These are phyloP conservation scores for Daubentonia madagascariensis DNA, from an alignment of 2,113 vertebrate genomes.

Conservation along the genomic window DNA sequence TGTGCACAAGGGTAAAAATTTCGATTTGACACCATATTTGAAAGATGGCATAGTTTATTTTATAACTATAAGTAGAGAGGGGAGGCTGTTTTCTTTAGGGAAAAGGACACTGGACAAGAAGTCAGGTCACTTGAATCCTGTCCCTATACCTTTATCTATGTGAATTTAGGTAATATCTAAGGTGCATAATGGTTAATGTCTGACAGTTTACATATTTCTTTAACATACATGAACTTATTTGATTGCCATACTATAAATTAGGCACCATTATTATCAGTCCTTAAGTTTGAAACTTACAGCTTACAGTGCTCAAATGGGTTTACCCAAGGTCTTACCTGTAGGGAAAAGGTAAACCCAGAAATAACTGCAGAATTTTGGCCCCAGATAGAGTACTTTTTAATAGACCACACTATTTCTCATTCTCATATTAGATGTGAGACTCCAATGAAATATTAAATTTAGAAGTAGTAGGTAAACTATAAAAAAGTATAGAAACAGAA, in stretches of 20 bases:
- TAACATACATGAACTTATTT: neutral
- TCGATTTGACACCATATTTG: neutral
- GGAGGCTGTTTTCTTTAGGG: neutral
- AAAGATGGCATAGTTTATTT: neutral
- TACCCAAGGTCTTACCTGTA: neutral
- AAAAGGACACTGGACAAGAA: neutral
- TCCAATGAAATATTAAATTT: neutral
- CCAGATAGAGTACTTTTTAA: neutral
- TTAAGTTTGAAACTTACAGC: neutral
- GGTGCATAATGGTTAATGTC: rapidly evolving
- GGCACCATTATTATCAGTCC: neutral
- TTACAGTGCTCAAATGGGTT: neutral
- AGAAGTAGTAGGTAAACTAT: neutral
- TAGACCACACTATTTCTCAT: neutral
- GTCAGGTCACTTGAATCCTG: neutral
- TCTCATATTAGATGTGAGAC: neutral
- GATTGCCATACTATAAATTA: neutral
- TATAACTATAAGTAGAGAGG: neutral
- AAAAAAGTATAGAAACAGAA: neutral
- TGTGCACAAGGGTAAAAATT: neutral
- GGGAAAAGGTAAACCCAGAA: neutral
- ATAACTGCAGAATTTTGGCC: neutral
- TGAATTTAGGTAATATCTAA: neutral
- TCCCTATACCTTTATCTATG: neutral
- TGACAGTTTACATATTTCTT: neutral